phyloP scores from a whole-genome alignment of 2,113 vertebrate species.

The Ceyx margarethae region DNA sequence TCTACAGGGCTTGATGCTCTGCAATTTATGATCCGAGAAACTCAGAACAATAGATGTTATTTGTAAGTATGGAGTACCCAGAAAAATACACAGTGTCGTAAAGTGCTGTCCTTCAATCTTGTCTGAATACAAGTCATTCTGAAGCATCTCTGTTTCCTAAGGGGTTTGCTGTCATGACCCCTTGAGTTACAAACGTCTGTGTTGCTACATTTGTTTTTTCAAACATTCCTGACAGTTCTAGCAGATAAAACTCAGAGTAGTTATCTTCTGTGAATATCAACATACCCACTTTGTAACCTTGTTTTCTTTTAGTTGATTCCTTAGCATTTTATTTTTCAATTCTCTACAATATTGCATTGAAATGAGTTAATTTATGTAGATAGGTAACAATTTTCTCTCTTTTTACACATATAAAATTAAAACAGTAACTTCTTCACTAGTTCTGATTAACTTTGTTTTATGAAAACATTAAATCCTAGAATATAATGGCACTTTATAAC shows the following conservation, averaged over 20 bases:
- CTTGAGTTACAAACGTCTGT: neutral
- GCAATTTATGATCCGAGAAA: neutral
- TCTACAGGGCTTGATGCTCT: neutral
- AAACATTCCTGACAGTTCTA: neutral
- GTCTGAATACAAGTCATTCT: neutral
- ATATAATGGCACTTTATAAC: neutral
- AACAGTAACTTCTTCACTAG: neutral
- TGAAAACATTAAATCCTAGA: neutral
- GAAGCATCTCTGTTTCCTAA: neutral
- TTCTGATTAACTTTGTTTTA: neutral
- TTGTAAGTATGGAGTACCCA: neutral
- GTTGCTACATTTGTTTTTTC: neutral
- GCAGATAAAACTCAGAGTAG: neutral
- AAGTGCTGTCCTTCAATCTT: neutral
- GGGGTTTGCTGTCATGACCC: neutral
- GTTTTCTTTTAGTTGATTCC: neutral
- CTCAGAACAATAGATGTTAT: neutral
- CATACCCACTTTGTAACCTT: neutral
- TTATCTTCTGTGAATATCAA: neutral
- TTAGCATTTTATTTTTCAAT: neutral
- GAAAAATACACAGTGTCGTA: neutral
- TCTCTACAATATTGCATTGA: neutral
- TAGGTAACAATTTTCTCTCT: neutral
- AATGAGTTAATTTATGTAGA: neutral
- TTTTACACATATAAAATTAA: neutral